Conservation (phyloP, 2,888 invertebrate species). For the Hymenopus coronatus region DNA sequence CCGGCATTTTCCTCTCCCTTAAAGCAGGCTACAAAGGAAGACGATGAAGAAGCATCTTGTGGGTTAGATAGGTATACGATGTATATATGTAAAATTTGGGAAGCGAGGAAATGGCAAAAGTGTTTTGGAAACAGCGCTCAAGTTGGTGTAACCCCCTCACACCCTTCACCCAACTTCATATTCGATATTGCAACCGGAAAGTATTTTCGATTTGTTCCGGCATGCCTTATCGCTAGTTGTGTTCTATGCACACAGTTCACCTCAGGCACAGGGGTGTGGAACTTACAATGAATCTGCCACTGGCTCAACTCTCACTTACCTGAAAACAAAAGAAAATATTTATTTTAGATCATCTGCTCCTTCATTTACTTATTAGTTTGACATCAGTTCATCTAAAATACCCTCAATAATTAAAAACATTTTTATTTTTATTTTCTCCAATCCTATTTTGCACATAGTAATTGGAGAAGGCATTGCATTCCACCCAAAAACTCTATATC, state of each 20-base stretch:
- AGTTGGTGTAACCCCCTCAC: not conserved
- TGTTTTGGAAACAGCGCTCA: not conserved
- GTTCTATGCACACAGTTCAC: not conserved
- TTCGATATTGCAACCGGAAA: not conserved
- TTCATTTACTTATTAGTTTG: no score
- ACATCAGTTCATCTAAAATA: no score
- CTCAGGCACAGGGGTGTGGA: not conserved
- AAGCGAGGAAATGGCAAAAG: not conserved
- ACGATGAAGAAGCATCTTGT: not conserved
- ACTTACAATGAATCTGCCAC: not conserved
- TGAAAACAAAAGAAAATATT: not conserved
- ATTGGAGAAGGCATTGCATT: no score
- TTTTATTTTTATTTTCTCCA: no score
- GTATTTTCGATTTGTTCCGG: not conserved
- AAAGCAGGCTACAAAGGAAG: not conserved
- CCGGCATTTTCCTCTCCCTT: not conserved
- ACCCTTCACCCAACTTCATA: not conserved
- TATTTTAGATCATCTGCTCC: no score
- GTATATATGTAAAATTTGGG: not conserved
- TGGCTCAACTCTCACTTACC: not conserved
- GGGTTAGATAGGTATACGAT: not conserved
- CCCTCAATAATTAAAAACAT: no score
- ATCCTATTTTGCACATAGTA: no score
- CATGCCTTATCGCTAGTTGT: not conserved
- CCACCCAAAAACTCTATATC: no score